Percentiles rank a stretch among this genome's conserved stretches.
These are phyloP conservation scores for Lumbricus terrestris DNA, from an alignment of 2,888 invertebrate genomes.

Conservation along the genomic window DNA sequence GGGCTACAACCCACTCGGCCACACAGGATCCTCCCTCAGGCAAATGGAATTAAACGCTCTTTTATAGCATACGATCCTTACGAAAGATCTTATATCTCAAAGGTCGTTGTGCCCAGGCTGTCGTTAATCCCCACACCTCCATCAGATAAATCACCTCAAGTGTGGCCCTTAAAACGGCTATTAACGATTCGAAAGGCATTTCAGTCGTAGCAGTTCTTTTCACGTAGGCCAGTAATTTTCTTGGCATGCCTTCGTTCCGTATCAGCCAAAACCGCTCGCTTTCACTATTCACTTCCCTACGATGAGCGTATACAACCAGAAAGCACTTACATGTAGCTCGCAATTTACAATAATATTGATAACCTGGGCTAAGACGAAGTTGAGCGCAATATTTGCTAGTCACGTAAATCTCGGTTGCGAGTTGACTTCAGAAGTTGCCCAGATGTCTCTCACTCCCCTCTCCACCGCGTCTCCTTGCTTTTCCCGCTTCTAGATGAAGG, in stretches of 20 bases:
- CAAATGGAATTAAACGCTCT: not conserved
- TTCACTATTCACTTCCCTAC: too few relatives aligned
- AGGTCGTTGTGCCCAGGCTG: not conserved
- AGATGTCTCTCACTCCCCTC: not conserved
- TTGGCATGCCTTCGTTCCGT: not conserved
- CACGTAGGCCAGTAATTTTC: not conserved
- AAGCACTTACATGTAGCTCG: not conserved
- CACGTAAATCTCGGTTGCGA: not conserved
- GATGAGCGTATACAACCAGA: not conserved
- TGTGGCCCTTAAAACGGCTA: not conserved
- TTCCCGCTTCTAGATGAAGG: not conserved
- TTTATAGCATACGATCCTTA: not conserved
- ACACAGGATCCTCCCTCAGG: too few relatives aligned
- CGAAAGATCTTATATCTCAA: not conserved
- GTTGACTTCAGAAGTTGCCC: not conserved
- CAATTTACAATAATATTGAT: not conserved
- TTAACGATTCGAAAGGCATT: not conserved
- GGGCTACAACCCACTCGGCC: too few relatives aligned
- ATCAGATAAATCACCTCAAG: not conserved
- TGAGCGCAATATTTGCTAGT: not conserved
- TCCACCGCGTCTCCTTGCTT: not conserved
- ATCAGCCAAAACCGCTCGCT: not conserved
- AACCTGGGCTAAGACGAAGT: not conserved
- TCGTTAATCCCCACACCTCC: not conserved
- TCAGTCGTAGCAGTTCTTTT: not conserved